These are phyloP conservation scores for Malthinus flaveolus DNA, from an alignment of 2,888 invertebrate genomes.

Conservation along the genomic window DNA sequence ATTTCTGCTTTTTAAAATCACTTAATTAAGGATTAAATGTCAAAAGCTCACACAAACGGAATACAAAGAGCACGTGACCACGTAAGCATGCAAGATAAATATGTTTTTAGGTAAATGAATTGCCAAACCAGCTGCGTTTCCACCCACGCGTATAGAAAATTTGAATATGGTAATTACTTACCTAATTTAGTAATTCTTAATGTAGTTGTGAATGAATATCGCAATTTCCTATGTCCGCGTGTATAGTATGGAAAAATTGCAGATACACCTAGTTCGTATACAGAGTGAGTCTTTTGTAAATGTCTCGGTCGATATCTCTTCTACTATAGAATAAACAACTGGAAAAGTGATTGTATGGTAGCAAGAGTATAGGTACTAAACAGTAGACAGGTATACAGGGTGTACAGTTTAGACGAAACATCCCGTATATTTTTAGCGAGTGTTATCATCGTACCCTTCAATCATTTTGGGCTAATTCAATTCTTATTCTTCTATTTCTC, in stretches of 20 bases:
- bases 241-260: not conserved
- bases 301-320: too few species aligned
- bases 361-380: too few species aligned
- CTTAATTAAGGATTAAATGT: not conserved
- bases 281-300: too few species aligned
- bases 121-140: slow-evolving; percentile 12
- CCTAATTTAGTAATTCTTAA: slow-evolving; percentile 1
- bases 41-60: not conserved
- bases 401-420: too few species aligned
- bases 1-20: not conserved
- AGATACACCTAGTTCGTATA: too few species aligned
- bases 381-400: too few species aligned
- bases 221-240: not conserved
- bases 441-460: too few species aligned
- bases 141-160: slow-evolving; percentile 12
- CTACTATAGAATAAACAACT: too few species aligned
- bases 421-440: too few species aligned
- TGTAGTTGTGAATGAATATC: slow-evolving; percentile 1
- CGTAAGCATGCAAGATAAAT: slow-evolving; percentile 13
- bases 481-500: too few species aligned
- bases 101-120: slow-evolving; percentile 11
- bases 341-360: too few species aligned
- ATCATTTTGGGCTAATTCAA: too few species aligned
- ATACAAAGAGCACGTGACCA: not conserved
- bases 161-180: slow-evolving; percentile 19